A percentile compares a stretch with the other conserved stretches of the same genome.
phyloP scores from a whole-genome alignment of 2,888 invertebrate species.

The Gymnoscelis rufifasciata region DNA sequence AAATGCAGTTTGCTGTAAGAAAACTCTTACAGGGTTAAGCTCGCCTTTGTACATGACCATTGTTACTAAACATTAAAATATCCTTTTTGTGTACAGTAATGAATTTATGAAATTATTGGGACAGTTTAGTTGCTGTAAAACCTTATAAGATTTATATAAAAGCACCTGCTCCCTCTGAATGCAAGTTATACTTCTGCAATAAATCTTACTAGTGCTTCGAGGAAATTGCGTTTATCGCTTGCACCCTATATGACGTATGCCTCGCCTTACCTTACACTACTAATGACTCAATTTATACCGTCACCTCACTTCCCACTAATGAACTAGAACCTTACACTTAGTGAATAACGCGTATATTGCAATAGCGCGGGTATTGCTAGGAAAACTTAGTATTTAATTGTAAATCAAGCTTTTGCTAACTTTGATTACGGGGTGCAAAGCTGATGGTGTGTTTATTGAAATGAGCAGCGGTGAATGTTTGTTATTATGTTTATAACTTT shows the following conservation, averaged over 20 bases:
- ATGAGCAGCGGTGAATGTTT: constrained; percentile 6
- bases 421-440: constrained; percentile 57
- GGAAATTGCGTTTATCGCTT: constrained; percentile 64
- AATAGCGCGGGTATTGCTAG: constrained; percentile 33
- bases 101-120: too few species aligned
- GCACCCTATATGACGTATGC: constrained; percentile 60
- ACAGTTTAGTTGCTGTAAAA: too few species aligned
- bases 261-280: constrained; percentile 56
- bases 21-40: too few species aligned
- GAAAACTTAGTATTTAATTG: constrained; percentile 38
- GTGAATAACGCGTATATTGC: constrained; percentile 9
- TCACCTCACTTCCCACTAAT: constrained; percentile 18
- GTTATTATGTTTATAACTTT: too few species aligned
- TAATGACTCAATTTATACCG: constrained; percentile 64
- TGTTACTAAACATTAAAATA: too few species aligned
- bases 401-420: constrained; percentile 47
- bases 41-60: too few species aligned
- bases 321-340: constrained; percentile 12
- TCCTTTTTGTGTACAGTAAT: too few species aligned
- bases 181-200: neutral
- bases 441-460: constrained; percentile 45
- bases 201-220: constrained; percentile 29
- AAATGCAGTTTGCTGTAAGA: too few species aligned
- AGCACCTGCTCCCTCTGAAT: too few species aligned
- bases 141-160: too few species aligned